Evolutionary conservation across 2,888 invertebrate genomes (phyloP).

Genomic region (Drosophila helvetica): DNA sequence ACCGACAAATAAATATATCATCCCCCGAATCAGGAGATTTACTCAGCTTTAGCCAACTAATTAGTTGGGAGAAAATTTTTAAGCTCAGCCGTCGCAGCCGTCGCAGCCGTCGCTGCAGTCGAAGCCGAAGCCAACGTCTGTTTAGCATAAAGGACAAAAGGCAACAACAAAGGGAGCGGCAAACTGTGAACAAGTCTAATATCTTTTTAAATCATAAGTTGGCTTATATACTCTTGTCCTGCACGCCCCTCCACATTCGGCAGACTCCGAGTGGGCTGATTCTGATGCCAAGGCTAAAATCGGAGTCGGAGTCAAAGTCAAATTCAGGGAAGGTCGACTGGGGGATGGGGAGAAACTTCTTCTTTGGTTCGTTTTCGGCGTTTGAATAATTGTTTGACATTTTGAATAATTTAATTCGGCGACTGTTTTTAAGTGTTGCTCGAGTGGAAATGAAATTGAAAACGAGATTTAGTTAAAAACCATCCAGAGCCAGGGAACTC

Average conservation of each 20-base stretch:
- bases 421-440: conserved; percentile 81
- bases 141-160: conserved; percentile 75
- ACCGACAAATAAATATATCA: too few species aligned
- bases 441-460: conserved; percentile 80
- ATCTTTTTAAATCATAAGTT: conserved; percentile 79
- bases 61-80: conserved; percentile 6
- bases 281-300: conserved; percentile 3
- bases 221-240: conserved; percentile 44
- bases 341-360: conserved; percentile 20
- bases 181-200: conserved; percentile 76
- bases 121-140: conserved; percentile 38
- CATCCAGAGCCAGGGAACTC: conserved; percentile 21
- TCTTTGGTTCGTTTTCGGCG: conserved; percentile 63
- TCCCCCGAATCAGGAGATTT: not conserved
- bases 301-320: conserved; percentile 9
- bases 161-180: conserved; percentile 50
- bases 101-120: conserved; percentile 5
- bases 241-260: not conserved
- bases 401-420: conserved; percentile 82
- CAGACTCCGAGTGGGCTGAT: too few species aligned
- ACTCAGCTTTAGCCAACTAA: not conserved
- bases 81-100: conserved; percentile 5
- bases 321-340: not conserved
- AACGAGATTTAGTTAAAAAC: conserved; percentile 65
- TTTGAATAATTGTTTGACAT: conserved; percentile 82